Evolutionary conservation across 1,140 invertebrate species (phyloP).

Genomic region (Philopotamus ludificatus): DNA sequence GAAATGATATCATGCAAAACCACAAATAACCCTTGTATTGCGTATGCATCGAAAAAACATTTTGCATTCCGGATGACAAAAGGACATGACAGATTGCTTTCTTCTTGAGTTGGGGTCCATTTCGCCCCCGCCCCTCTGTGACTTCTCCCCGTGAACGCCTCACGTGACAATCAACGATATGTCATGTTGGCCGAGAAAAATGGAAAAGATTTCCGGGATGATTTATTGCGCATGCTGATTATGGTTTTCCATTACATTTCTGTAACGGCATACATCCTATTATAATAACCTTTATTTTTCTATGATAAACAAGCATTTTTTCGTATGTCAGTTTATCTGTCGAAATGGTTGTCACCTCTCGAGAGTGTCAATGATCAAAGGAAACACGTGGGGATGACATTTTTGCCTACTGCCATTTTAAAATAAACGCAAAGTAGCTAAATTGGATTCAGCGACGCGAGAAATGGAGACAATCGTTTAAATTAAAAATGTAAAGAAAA

Average conservation of each 20-base stretch:
- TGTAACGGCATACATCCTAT: no score
- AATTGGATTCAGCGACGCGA: no score
- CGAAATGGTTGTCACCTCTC: no score
- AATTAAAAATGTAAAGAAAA: no score
- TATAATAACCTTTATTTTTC: no score
- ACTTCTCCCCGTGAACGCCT: conserved; percentile 9
- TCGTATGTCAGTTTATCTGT: no score
- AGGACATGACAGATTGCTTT: conserved; percentile 36
- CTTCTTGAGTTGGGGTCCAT: conserved; percentile 14
- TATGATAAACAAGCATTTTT: no score
- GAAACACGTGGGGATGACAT: no score
- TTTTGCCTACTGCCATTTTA: no score
- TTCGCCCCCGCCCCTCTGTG: not conserved
- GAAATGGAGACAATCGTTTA: no score
- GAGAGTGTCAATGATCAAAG: no score
- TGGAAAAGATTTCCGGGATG: conserved; percentile 18
- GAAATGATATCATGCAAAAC: not conserved
- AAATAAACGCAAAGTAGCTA: no score
- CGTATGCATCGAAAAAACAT: conserved; percentile 24
- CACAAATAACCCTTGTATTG: conserved; percentile 13
- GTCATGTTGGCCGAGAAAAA: conserved; percentile 26
- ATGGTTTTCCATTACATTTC: conserved; percentile 23
- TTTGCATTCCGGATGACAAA: conserved; percentile 25
- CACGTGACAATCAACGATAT: conserved; percentile 32
- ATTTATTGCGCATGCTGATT: conserved; percentile 32